Evolutionary conservation across 2,113 vertebrate genomes (phyloP).

Genomic region (Serranochromis macrocephalus): DNA sequence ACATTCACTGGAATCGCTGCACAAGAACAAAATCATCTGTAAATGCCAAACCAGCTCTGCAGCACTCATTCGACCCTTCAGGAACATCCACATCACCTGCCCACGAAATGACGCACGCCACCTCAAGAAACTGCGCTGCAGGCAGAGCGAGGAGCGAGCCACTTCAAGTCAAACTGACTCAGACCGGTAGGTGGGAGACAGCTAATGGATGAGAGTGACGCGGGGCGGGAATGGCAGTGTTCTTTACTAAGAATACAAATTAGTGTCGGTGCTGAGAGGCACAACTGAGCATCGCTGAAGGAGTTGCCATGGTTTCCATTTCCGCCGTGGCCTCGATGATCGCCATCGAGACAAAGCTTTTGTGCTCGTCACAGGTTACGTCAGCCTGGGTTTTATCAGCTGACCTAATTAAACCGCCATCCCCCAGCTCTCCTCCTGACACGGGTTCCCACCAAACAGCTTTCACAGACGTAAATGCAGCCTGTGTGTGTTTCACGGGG

Average conservation of each 20-base stretch:
- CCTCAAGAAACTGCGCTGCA: background rate
- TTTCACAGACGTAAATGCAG: background rate
- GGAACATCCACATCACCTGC: constrained; percentile 23
- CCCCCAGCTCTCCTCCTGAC: background rate
- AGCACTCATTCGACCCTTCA: background rate
- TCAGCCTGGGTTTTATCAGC: constrained; percentile 24
- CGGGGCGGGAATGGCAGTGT: background rate
- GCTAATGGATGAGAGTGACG: background rate
- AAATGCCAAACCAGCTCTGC: background rate
- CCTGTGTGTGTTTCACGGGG: background rate
- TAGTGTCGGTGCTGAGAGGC: background rate
- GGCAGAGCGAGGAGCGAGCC: background rate
- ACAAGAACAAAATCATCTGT: background rate
- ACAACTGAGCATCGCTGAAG: background rate
- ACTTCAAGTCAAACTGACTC: constrained; percentile 8
- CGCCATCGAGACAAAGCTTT: background rate
- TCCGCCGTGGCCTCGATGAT: constrained; percentile 12
- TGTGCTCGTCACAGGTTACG: background rate
- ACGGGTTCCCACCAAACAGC: background rate
- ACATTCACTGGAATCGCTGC: background rate
- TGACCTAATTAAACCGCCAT: background rate
- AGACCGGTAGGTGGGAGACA: background rate
- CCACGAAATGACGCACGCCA: constrained; percentile 23
- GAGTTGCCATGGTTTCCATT: constrained; percentile 51
- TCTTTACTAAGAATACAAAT: constrained; percentile 14